Evolutionary conservation across 1,140 invertebrate genomes (phyloP), one percentile per base, ranked within the genome.

Genomic region (Drosophila fuyamai): DNA sequence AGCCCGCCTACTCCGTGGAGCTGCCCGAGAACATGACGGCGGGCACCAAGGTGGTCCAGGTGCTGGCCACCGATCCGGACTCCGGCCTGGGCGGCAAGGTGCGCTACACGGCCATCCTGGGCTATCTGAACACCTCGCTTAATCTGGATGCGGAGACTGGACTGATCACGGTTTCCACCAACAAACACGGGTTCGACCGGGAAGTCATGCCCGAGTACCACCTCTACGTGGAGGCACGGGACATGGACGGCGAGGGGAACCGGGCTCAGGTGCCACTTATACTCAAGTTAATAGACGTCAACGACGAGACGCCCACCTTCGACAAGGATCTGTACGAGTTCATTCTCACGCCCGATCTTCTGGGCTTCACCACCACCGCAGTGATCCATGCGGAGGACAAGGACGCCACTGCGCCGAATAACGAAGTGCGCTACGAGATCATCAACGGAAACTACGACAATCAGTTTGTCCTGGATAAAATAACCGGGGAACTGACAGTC

Each of bases 231-330:
- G 96, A 98, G 93, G 97, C 97, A 27, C 94, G 95, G 76, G 97
- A 98, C 92, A 96, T 96, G 90, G 95, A 96, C 78, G 97, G 97
- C 16, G 94, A 94, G 76, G 97, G 97, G 29, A 95, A 97, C 77
- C 94, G 94, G 61, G 95, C 96, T 14, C 92, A 92, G 50, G 95
- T 96, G 56, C 94, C 95, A 61, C 94, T 98, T 47, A 94, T 96
- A 58, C 94, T 97, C 71, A 95, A 95, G 92, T 93, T 97, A 48
- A 92, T 96, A 63, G 97, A 98, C 93, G 95, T 97, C 14, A 98
- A 98, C 92, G 97, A 98, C 91, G 96, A 98, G 91, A 94, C 95
- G 47, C 97, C 97, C 14, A 93, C 95, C 55, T 98, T 98, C 82
- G 95, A 97, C 61, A 95, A 95, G 85, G 93, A 95, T 8, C 92